Conservation (phyloP, 2,888 invertebrate genomes). For the Scaptomyza reducta region DNA sequence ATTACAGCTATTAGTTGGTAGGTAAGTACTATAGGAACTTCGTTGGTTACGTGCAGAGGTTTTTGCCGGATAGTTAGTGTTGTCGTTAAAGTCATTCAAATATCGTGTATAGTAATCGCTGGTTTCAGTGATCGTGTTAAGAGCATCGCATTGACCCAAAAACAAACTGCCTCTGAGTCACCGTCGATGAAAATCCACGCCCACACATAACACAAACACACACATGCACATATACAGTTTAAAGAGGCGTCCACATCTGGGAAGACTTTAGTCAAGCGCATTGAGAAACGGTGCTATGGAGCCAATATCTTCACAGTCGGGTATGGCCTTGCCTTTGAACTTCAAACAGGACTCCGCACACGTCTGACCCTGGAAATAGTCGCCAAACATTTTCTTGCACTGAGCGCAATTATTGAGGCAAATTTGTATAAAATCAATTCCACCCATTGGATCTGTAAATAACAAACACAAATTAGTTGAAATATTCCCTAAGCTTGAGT, state of each 20-base stretch:
- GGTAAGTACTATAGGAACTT: slow-evolving; percentile 59
- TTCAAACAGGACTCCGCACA: slow-evolving; percentile 94
- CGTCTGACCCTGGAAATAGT: slow-evolving; percentile 93
- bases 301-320: slow-evolving; percentile 92
- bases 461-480: neutral
- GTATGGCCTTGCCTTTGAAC: slow-evolving; percentile 92
- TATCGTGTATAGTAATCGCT: slow-evolving; percentile 23
- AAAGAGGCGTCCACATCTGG: slow-evolving; percentile 7
- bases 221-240: slow-evolving; percentile 29
- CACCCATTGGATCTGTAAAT: slow-evolving; percentile 73
- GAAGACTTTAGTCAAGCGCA: slow-evolving; percentile 85
- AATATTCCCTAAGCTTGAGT: neutral
- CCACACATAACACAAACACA: neutral
- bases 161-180: slow-evolving; percentile 46
- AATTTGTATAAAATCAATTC: slow-evolving; percentile 87
- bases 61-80: slow-evolving; percentile 16
- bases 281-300: slow-evolving; percentile 92
- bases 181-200: slow-evolving; percentile 43
- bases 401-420: slow-evolving; percentile 95
- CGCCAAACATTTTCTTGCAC: slow-evolving; percentile 94
- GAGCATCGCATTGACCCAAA: slow-evolving; percentile 66
- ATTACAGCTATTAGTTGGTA: slow-evolving; percentile 12
- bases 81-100: slow-evolving; percentile 28
- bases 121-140: slow-evolving; percentile 48
- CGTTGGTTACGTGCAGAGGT: slow-evolving; percentile 45